Conservation (phyloP, 2,113 vertebrate genomes). For the Tonatia bakeri region DNA sequence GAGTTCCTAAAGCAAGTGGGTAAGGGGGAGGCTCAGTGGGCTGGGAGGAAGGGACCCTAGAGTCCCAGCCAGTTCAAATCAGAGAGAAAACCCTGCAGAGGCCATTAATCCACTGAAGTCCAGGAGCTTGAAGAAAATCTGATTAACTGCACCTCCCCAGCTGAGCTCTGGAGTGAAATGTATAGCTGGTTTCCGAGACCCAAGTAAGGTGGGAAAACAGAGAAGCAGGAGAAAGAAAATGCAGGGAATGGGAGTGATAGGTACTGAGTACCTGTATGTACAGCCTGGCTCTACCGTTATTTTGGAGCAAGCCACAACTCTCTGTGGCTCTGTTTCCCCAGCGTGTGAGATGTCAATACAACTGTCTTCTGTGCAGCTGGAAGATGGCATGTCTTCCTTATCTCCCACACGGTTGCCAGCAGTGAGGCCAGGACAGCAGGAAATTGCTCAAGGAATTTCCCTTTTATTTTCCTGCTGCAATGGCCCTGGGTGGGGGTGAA, state of each 20-base stretch:
- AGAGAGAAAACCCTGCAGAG: conserved; percentile 63
- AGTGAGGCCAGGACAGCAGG: background rate
- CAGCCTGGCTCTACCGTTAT: background rate
- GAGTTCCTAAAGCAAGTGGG: background rate
- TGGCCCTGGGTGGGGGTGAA: background rate
- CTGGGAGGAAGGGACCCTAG: background rate
- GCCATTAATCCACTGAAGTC: conserved; percentile 68
- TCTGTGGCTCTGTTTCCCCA: background rate
- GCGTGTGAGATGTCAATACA: background rate
- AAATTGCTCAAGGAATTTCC: background rate
- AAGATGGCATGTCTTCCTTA: background rate
- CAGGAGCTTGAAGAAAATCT: conserved; percentile 62
- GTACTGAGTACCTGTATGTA: background rate
- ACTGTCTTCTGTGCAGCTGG: background rate
- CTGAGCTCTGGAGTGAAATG: conserved; percentile 33
- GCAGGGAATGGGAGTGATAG: background rate
- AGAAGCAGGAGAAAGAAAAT: background rate
- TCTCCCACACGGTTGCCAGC: background rate
- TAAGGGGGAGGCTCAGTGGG: background rate
- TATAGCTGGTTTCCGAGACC: conserved; percentile 36
- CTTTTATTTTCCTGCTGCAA: background rate
- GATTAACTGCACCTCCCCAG: conserved; percentile 71
- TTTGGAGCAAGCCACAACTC: background rate
- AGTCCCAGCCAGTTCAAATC: conserved; percentile 50
- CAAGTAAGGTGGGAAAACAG: conserved; percentile 12